Evolutionary conservation across 2,888 invertebrate genomes (phyloP), one percentile per base, ranked within the genome.

Genomic region (Agonopterix subpropinquella): DNA sequence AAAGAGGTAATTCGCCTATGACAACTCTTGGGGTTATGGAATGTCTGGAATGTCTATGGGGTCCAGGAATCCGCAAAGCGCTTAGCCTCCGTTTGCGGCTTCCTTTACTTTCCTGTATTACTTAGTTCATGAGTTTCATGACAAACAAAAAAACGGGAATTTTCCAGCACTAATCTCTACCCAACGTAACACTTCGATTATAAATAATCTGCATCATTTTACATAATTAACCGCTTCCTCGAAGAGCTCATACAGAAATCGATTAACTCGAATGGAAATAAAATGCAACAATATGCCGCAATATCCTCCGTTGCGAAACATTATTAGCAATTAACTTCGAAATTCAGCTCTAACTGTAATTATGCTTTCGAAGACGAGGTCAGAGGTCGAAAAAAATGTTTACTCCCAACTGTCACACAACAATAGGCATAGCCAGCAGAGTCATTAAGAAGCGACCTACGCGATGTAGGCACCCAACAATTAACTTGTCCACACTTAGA

Each of bases 401-500:
- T 43, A 41, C 35, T 45, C 36, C 43, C 13, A 36, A 36, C 48
- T 51, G 51, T 51, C 51, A 46, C 10, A 42, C 4, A 35, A 18
- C 42, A 52, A 44, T 42, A n/a, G 18, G 18, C 18, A 18, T 1
- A 28, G 28, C 7, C 28, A 28, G 18, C 8, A 8, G 35, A 10
- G 13, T 52, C 47, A 50, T 47, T 46, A 48, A n/a, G 28, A 36
- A 7, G 28, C 39, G 36, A 13, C 50, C 50, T 50, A 48, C 53
- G 44, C 50, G 36, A n/a, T 52, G 52, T 57, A n/a, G n/a, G n/a
- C n/a, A 64, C 68, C 65, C 57, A 76, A 76, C 84, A 85, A 86
- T 85, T 86, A 85, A 84, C 80, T 77, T 79, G 82, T 86, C 80
- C 69, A 62, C 78, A 68, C 73, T 62, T 55, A 59, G 66, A 77